phyloP scores from a whole-genome alignment of 2,888 invertebrate species.

The Andrena trimmerana region DNA sequence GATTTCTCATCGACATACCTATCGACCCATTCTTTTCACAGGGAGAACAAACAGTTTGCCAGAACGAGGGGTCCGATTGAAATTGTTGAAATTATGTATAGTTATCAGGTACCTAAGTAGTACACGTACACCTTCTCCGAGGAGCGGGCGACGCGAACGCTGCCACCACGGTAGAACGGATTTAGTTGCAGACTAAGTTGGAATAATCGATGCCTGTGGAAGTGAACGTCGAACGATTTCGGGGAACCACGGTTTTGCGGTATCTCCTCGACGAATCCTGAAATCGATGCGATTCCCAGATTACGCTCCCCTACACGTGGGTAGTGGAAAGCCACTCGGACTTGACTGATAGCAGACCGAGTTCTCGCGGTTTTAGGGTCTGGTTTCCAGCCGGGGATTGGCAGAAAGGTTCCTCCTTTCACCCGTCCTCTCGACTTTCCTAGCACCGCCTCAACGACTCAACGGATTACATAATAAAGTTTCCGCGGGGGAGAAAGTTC shows the following conservation, averaged over 20 bases:
- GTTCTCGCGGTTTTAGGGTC: conserved; percentile 61
- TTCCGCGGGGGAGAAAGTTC: conserved; percentile 39
- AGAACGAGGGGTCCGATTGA: too few relatives aligned
- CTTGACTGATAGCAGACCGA: conserved; percentile 54
- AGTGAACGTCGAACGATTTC: conserved; percentile 46
- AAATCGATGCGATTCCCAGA: conserved; percentile 62
- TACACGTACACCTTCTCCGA: not conserved
- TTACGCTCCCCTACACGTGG: conserved; percentile 51
- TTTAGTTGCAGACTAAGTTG: conserved; percentile 27
- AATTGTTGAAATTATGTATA: too few relatives aligned
- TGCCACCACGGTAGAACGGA: not conserved
- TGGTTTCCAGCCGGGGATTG: conserved; percentile 13
- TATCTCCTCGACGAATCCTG: conserved; percentile 38
- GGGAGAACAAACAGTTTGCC: too few relatives aligned
- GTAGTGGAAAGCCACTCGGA: conserved; percentile 54
- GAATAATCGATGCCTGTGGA: conserved; percentile 42
- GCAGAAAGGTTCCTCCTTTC: not conserved
- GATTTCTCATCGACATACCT: not conserved
- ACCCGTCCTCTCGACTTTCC: conserved; percentile 5
- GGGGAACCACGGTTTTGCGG: conserved; percentile 55
- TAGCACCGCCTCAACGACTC: not conserved
- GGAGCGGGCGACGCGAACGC: not conserved
- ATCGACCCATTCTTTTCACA: too few relatives aligned
- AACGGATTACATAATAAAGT: conserved; percentile 49
- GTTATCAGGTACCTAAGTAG: too few relatives aligned